Percentiles rank a stretch among this genome's conserved stretches.
phyloP scores from a whole-genome alignment of 2,113 vertebrate species.

The Benitochromis conjunctus region DNA sequence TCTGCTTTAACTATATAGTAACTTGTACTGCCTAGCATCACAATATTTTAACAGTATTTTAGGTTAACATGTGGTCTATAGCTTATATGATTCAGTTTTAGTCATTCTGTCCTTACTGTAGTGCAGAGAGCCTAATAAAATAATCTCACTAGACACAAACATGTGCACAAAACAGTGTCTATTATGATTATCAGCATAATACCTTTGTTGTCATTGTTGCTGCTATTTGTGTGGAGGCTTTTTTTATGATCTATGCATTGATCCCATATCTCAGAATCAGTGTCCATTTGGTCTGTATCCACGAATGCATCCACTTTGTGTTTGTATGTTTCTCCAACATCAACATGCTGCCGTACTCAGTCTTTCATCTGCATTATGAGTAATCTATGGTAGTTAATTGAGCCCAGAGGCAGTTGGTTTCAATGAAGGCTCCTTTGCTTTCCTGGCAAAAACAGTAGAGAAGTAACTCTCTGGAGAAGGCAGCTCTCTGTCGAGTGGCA shows the following conservation, averaged over 20 bases:
- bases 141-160: not conserved
- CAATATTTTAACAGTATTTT: not conserved
- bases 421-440: constrained; percentile 54
- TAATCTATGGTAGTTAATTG: constrained; percentile 68
- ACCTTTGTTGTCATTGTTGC: not conserved
- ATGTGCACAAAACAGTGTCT: not conserved
- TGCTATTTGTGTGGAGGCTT: not conserved
- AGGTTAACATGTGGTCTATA: not conserved
- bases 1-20: not conserved
- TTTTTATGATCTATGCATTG: not conserved
- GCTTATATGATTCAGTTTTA: not conserved
- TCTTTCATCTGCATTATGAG: constrained; percentile 62
- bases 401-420: constrained; percentile 69
- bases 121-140: not conserved
- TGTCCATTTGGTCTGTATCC: not conserved
- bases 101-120: not conserved
- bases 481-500: constrained; percentile 56
- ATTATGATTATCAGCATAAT: not conserved
- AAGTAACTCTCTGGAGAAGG: constrained; percentile 49
- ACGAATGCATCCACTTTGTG: not conserved
- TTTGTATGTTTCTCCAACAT: constrained; percentile 10
- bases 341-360: not conserved
- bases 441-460: constrained; percentile 45
- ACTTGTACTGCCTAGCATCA: not conserved
- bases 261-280: not conserved